Evolutionary conservation across 2,113 vertebrate species (phyloP), one percentile per base, ranked within the genome.

Genomic region (Scomber colias): DNA sequence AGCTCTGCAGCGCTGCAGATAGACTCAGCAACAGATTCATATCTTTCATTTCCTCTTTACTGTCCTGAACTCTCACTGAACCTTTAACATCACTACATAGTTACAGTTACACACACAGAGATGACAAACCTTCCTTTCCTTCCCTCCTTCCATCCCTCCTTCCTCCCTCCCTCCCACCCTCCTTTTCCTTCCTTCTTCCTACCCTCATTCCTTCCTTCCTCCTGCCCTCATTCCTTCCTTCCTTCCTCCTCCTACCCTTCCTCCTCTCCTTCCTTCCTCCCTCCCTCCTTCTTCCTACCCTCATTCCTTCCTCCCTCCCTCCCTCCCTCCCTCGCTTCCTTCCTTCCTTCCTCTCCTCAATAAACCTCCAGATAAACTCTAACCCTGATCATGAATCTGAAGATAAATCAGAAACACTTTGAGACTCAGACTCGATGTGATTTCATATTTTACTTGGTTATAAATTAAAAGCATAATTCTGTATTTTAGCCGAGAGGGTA

Each of bases 31-130:
- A 55, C n/a, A n/a, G 82, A 80, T 67, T 13, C 65, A 46, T 35
- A 75, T 65, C 65, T 65, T 19, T 56, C 12, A 45, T 12, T 68
- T 60, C 30, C 71, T 64, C 11, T 63, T 72, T 4, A 2, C 11
- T 15, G 3, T 54, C 15, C 46, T 70, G 68, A 85, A 81, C 68
- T 77, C 56, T 30, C 64, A 56, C 78, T 73, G 73, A 77, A 77
- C 77, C 61, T 70, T 71, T 35, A 35, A 30, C 67, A 71, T 56
- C 50, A 4, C 10, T 15, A 65, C 16, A 69, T 9, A 27, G 24
- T 15, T 45, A 17, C 35, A 16, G 51, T 54, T 19, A n/a, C 1
- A n/a, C 16, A 54, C 19, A 54, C 13, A n/a, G 51, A 54, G 16
- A n/a, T 3, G 51, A 54, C 51, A n/a, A n/a, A n/a, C n/a, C n/a